Base-by-base conservation (phyloP, 2,797 vertebrate genomes). In the Cacajao melanocephalus region DNA sequence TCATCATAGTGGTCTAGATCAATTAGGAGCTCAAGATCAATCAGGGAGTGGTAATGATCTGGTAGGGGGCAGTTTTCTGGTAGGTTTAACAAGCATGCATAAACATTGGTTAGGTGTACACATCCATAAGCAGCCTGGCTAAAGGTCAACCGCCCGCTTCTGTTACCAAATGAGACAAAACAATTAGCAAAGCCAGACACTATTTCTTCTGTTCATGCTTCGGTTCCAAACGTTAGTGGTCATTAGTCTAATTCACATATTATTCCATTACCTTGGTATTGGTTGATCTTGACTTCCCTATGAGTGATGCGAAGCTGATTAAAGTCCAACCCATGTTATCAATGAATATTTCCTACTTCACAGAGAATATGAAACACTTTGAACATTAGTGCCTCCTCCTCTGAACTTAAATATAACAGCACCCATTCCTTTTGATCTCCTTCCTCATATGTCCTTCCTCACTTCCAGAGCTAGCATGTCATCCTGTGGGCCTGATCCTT, bases 111-210 rank as follows among this genome's bases (percentile, higher is more conserved):
- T 94, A 48, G 15, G 55, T 93, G 82, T 80, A 95, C 50, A 89
- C 14, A 94, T 93, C 93, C 79, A 67, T 61, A 89, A 79, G 50
- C 67, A 17, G 88, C 73, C 92, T 95, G 92, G 97, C 75, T 58
- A 76, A 94, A 81, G 84, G 95, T 90, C 95, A 97, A 78, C 93
- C 57, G 50, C 89, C 58, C 2, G 3, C 73, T 88, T 92, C 92
- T 93, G 73, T 83, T 97, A 93, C 92, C 82, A 95, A 89, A 84
- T 64, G 76, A 95, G 92, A 96, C 50, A 80, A 97, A 98, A 94
- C 88, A 94, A 98, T 97, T 97, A 97, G 88, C 86, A 93, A 95
- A 95, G 76, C 87, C 92, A 95, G 57, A 89, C 39, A 9, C 93
- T 95, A 83, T n/a, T 85, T 96, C n/a, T 95, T 90, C 92, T 84